Conservation (phyloP, 2,888 invertebrate genomes). For the Volucella inflata region DNA sequence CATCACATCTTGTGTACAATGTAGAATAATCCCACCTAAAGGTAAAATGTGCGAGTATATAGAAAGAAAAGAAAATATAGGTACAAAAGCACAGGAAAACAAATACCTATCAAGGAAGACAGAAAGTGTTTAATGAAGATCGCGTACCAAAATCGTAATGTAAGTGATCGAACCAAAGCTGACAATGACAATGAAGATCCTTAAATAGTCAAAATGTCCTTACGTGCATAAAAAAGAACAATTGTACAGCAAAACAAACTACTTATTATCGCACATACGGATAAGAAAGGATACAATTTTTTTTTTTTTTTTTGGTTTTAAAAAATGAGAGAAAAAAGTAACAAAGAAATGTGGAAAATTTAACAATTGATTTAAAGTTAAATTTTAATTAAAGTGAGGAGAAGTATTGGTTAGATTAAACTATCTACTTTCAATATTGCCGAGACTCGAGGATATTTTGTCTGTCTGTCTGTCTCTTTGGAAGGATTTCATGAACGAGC, state of each 20-base stretch:
- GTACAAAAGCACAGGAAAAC: too few species aligned
- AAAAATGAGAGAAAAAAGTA: slow-evolving; percentile 31
- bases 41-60: too few species aligned
- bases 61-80: too few species aligned
- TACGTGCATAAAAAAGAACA: slow-evolving; percentile 41
- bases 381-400: slow-evolving; percentile 32
- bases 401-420: slow-evolving; percentile 33
- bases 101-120: too few species aligned
- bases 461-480: not conserved
- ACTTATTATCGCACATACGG: slow-evolving; percentile 4
- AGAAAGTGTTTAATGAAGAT: too few species aligned
- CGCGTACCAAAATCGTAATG: too few species aligned
- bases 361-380: slow-evolving; percentile 4
- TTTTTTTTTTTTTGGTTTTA: not conserved
- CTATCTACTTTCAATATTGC: slow-evolving; percentile 72
- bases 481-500: slow-evolving; percentile 32
- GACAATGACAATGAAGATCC: too few species aligned
- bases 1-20: too few species aligned
- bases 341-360: slow-evolving; percentile 14
- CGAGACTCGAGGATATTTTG: not conserved
- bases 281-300: not conserved
- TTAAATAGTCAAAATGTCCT: not conserved
- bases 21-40: too few species aligned
- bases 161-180: too few species aligned
- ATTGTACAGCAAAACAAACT: slow-evolving; percentile 38